phyloP scores from a whole-genome alignment of 92 coral and sea anemone species.

The Epizoanthus scotinus region DNA sequence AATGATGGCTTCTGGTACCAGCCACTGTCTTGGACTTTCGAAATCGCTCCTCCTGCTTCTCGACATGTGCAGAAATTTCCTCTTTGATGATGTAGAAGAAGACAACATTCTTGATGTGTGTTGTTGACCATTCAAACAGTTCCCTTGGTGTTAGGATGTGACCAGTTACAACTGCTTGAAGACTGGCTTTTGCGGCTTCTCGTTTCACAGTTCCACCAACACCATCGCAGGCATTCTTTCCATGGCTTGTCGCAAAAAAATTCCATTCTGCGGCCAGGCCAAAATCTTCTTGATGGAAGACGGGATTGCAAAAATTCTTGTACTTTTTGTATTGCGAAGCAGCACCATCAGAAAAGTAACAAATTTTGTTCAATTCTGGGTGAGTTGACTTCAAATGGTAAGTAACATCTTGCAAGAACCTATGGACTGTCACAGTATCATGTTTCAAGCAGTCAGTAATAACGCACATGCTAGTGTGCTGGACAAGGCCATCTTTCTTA shows the following conservation, averaged over 20 bases:
- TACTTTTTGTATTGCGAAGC: conserved; percentile 1
- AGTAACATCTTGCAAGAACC: not conserved
- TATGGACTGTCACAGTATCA: conserved; percentile 20
- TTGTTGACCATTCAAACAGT: too few relatives aligned
- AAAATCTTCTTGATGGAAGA: conserved; percentile 13
- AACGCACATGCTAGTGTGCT: not conserved
- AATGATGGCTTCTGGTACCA: too few relatives aligned
- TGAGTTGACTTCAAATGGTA: not conserved
- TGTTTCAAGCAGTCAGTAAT: conserved; percentile 20
- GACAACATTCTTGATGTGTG: too few relatives aligned
- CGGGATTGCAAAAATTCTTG: conserved; percentile 24
- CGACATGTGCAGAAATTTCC: too few relatives aligned
- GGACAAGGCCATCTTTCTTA: too few relatives aligned
- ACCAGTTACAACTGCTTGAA: not conserved
- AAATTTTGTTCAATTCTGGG: not conserved
- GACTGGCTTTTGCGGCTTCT: conserved; percentile 20
- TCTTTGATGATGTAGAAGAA: too few relatives aligned
- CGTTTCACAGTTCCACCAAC: conserved; percentile 37
- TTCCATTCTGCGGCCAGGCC: not conserved
- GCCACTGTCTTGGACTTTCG: too few relatives aligned
- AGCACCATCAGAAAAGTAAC: conserved; percentile 25
- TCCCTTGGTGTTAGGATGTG: too few relatives aligned
- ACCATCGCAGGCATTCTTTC: too few relatives aligned
- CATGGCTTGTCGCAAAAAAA: too few relatives aligned
- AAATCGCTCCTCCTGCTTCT: too few relatives aligned